These are phyloP conservation scores for Hypanus sabinus DNA, from an alignment of 2,113 vertebrate genomes.

Conservation along the genomic window DNA sequence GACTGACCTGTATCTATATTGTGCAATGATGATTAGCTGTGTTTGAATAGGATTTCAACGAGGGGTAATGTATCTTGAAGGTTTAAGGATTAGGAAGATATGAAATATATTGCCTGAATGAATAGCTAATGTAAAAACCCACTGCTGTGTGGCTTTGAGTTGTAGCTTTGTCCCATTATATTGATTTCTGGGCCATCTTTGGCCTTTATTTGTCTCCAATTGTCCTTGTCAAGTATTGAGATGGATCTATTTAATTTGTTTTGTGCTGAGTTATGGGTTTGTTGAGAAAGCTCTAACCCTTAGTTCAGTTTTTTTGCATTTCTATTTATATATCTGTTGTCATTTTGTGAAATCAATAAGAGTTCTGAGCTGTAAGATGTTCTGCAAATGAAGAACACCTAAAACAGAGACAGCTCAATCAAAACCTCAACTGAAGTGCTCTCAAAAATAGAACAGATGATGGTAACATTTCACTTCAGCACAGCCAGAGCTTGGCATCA, in stretches of 20 bases:
- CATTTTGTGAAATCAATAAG: constrained; percentile 23
- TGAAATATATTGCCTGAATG: background rate
- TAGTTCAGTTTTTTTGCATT: background rate
- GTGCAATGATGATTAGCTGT: background rate
- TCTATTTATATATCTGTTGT: constrained; percentile 7
- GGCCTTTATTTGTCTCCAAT: background rate
- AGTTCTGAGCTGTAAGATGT: background rate
- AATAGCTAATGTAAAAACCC: background rate
- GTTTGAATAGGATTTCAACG: background rate
- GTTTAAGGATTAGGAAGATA: background rate
- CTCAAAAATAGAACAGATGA: constrained; percentile 25
- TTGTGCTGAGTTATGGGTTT: constrained; percentile 19
- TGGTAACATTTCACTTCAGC: constrained; percentile 13
- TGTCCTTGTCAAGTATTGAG: background rate
- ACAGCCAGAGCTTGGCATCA: background rate
- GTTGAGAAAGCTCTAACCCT: background rate
- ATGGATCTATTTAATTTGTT: background rate
- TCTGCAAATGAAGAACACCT: background rate
- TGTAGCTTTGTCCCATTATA: background rate
- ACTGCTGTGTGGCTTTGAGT: background rate
- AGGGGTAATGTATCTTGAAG: background rate
- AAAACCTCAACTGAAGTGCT: background rate
- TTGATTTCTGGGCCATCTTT: background rate
- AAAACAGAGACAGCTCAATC: background rate
- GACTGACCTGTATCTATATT: background rate